phyloP scores from a whole-genome alignment of 2,113 vertebrate species.

The Xenopus borealis region DNA sequence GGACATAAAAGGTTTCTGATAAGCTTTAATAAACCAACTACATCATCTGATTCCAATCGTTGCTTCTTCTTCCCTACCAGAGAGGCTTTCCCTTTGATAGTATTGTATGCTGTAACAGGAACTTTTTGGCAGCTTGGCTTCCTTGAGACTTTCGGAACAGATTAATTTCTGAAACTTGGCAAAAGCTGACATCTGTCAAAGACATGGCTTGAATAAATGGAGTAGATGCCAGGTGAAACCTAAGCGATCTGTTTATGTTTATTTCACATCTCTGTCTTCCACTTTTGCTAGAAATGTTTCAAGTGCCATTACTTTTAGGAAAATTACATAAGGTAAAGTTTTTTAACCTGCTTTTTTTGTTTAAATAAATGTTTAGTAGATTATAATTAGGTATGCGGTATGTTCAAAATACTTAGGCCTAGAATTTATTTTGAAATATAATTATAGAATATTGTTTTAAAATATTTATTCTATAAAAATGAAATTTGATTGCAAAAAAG shows the following conservation, averaged over 20 bases:
- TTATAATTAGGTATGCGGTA: too few relatives aligned
- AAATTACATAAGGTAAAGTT: too few relatives aligned
- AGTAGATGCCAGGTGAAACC: neutral
- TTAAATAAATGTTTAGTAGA: too few relatives aligned
- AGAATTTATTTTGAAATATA: too few relatives aligned
- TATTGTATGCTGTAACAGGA: constrained; percentile 18
- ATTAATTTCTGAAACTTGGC: constrained; percentile 33
- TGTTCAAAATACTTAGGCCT: too few relatives aligned
- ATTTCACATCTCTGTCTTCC: neutral
- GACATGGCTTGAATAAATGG: constrained; percentile 9
- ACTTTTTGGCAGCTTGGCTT: constrained; percentile 37
- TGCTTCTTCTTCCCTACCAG: constrained; percentile 12
- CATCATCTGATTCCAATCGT: neutral
- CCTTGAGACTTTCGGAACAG: constrained; percentile 27
- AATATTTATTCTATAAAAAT: too few relatives aligned
- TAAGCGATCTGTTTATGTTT: neutral
- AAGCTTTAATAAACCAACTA: constrained; percentile 35
- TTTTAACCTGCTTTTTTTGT: too few relatives aligned
- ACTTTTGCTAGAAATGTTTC: too few relatives aligned
- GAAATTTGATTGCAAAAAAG: too few relatives aligned
- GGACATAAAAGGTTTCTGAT: constrained; percentile 26
- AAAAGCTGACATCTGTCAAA: constrained; percentile 29
- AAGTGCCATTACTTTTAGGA: too few relatives aligned
- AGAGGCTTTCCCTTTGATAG: constrained; percentile 33
- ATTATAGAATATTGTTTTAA: too few relatives aligned